Conservation (phyloP, 2,797 vertebrate species). For the Ctenopoma kingsleyae region DNA sequence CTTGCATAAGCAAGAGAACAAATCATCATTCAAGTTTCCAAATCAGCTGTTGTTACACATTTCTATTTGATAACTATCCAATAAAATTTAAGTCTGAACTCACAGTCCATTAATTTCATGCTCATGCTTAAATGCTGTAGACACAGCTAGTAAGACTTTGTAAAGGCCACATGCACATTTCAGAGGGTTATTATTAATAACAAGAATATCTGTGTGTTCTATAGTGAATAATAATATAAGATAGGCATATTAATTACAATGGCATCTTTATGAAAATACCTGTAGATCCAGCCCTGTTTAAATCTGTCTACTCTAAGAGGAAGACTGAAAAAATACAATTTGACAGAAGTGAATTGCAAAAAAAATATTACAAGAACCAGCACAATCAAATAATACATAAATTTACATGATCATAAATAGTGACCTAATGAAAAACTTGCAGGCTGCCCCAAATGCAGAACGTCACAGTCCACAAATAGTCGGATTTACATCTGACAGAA, state of each 20-base stretch:
- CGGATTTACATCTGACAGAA: conserved; percentile 3
- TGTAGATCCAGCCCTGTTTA: conserved; percentile 67
- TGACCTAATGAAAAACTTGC: conserved; percentile 27
- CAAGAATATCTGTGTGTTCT: conserved; percentile 34
- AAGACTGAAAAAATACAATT: conserved; percentile 69
- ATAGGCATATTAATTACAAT: conserved; percentile 57
- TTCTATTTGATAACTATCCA: conserved; percentile 46
- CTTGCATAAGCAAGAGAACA: conserved; percentile 43
- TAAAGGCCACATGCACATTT: conserved; percentile 83
- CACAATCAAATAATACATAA: conserved; percentile 47
- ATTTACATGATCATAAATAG: conserved; percentile 28
- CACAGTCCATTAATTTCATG: conserved; percentile 71
- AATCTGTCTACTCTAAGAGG: conserved; percentile 55
- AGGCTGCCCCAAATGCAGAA: conserved; percentile 32
- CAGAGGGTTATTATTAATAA: conserved; percentile 54
- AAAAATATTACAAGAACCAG: conserved; percentile 49
- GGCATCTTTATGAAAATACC: conserved; percentile 67
- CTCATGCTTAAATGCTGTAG: conserved; percentile 75
- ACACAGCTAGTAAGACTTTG: conserved; percentile 71
- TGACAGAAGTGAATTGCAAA: conserved; percentile 65
- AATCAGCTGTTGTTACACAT: conserved; percentile 57
- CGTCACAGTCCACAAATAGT: conserved; percentile 1
- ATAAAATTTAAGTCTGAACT: conserved; percentile 57
- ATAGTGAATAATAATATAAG: conserved; percentile 47
- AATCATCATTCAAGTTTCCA: conserved; percentile 49